A percentile compares a stretch with the other conserved stretches of the same genome.
These are phyloP conservation scores for Tortricodes alternella DNA, from an alignment of 2,888 invertebrate species.

Conservation along the genomic window DNA sequence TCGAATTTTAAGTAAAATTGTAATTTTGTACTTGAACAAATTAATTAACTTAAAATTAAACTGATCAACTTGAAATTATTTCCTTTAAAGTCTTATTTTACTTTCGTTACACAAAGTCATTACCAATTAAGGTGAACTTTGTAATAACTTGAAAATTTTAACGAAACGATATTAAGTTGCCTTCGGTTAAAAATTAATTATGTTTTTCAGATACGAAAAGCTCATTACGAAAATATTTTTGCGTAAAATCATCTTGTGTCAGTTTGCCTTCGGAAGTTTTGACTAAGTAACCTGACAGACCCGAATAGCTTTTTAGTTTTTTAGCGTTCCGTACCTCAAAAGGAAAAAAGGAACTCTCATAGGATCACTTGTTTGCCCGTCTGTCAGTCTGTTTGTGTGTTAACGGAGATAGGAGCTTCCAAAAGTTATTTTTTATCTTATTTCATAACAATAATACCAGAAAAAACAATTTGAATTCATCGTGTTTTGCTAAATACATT, in stretches of 20 bases:
- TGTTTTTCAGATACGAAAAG: neutral
- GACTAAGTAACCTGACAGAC: neutral
- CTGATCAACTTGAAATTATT: conserved; percentile 28
- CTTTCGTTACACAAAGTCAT: conserved; percentile 26
- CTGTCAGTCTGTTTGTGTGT: no score
- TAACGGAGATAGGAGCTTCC: no score
- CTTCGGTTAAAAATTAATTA: neutral
- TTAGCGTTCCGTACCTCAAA: neutral
- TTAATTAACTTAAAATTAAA: conserved; percentile 26
- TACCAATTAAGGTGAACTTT: conserved; percentile 24
- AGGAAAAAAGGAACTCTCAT: no score
- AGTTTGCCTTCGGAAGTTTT: neutral
- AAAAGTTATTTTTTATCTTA: no score
- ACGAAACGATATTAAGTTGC: conserved; percentile 17
- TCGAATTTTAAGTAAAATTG: conserved; percentile 4
- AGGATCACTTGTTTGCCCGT: no score
- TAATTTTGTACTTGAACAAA: conserved; percentile 17
- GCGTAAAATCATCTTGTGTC: neutral
- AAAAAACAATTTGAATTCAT: no score
- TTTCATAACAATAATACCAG: no score
- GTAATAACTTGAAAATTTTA: conserved; percentile 2
- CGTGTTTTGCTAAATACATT: no score
- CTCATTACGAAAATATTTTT: neutral
- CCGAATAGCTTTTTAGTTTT: neutral
- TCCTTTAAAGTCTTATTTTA: conserved; percentile 26